Percentiles rank a stretch among this genome's conserved stretches.
These are phyloP conservation scores for Cheilosia vulpina DNA, from an alignment of 2,888 invertebrate genomes.

Conservation along the genomic window DNA sequence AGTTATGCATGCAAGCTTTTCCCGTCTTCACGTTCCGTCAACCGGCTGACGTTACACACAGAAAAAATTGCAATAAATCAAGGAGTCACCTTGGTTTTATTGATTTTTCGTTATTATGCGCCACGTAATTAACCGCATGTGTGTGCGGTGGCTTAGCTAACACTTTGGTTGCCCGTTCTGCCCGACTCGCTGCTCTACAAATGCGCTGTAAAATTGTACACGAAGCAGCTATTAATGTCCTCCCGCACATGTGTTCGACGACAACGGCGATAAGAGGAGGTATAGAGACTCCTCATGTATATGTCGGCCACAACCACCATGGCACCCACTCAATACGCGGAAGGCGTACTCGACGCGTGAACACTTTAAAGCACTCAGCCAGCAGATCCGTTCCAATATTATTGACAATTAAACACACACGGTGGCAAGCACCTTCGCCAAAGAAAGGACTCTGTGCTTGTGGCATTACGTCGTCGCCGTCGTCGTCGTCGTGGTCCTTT, in stretches of 20 bases:
- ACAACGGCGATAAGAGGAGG: constrained; percentile 6
- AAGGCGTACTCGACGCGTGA: constrained; percentile 71
- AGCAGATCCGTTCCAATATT: constrained; percentile 66
- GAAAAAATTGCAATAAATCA: constrained; percentile 75
- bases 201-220: constrained; percentile 55
- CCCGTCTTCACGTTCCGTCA: constrained; percentile 29
- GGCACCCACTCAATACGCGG: constrained; percentile 71
- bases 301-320: constrained; percentile 31
- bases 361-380: constrained; percentile 73
- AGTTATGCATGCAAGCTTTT: constrained; percentile 57
- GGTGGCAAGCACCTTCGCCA: constrained; percentile 70
- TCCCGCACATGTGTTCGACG: constrained; percentile 63
- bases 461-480: constrained; percentile 47
- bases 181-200: constrained; percentile 19
- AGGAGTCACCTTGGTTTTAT: constrained; percentile 75
- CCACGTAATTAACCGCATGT: constrained; percentile 75
- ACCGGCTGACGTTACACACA: constrained; percentile 47
- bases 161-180: constrained; percentile 56
- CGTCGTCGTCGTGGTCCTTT: constrained; percentile 15
- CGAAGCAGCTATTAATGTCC: constrained; percentile 73
- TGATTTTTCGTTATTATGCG: constrained; percentile 71
- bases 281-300: constrained; percentile 1
- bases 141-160: constrained; percentile 60
- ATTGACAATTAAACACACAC: constrained; percentile 75
- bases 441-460: constrained; percentile 60